Base-by-base conservation (phyloP, 2,888 invertebrate species). In the Anarsia innoxiella region DNA sequence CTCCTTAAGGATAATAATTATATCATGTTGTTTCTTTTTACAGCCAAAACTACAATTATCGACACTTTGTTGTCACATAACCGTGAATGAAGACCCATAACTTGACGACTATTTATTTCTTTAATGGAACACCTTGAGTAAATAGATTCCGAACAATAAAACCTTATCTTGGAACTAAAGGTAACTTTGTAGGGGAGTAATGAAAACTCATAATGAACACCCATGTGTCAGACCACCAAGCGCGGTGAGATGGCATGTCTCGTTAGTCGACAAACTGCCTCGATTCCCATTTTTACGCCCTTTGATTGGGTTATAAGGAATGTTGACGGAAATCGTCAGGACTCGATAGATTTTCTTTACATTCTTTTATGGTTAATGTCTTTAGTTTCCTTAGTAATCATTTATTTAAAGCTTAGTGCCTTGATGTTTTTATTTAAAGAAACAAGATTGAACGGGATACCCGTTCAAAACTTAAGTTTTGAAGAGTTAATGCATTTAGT, bases 181-280 rank as follows among this genome's bases (percentile, higher is more conserved):
- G 49, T 45, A 41, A 51, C 50, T 61, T 59, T 59, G 65, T 54
- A 45, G 58, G 44, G 45, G 39, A 45, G 59, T 64, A 71, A 68
- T 74, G 67, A 70, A 51, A 26, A 33, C 35, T 29, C 35, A 29
- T 36, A 36, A 33, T 26, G 33, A 16, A 31, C 12, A 12, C 9
- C 31, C 31, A 23, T 19, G 12, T 31, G 15, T 11, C 2, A 56
- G 79, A 79, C 79, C 78, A 77, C 79, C 79, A 59, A 56, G 59
- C 49, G 55, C 43, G 51, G 27, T 23, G 44, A 28, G 36, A 30
- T 12, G 23, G 13, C 3, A 15, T 8, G 30, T 23, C 13, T 16
- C 4, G 27, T 19, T 32, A 15, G 25, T 37, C 23, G 37, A 36
- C 25, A 23, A 32, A 36, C 23, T 12, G 33, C 33, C 14, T 12